Percentiles rank a stretch among this genome's conserved stretches.
phyloP scores from a whole-genome alignment of 1,140 invertebrate genomes.

The Pantala flavescens region DNA sequence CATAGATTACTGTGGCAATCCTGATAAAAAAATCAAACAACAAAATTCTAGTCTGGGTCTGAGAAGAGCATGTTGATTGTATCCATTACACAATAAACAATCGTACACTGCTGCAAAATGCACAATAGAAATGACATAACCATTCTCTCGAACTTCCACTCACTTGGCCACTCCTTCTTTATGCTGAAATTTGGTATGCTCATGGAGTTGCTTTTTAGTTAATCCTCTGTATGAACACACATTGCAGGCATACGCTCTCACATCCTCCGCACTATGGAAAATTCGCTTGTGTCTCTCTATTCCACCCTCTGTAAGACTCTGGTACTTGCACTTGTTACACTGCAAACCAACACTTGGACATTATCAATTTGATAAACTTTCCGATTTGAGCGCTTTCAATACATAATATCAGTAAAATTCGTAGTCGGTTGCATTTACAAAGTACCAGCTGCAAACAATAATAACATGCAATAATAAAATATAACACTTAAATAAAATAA shows the following conservation, averaged over 20 bases:
- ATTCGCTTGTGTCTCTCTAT: not conserved
- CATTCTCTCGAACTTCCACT: not conserved
- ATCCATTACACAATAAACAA: too few species aligned
- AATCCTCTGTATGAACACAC: not conserved
- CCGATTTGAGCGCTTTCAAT: not conserved
- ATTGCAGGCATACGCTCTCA: not conserved
- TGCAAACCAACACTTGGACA: slow-evolving; percentile 1
- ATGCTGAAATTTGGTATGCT: not conserved
- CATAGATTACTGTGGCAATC: too few species aligned
- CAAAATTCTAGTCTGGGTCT: too few species aligned
- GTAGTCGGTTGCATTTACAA: not conserved
- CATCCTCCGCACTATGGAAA: not conserved
- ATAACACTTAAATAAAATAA: not conserved
- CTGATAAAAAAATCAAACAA: too few species aligned
- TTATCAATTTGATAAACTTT: not conserved
- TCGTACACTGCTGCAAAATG: too few species aligned
- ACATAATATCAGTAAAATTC: not conserved
- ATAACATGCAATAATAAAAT: not conserved
- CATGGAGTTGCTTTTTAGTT: slow-evolving; percentile 2
- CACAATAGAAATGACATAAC: not conserved
- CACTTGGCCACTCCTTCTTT: slow-evolving; percentile 4
- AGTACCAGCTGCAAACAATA: not conserved
- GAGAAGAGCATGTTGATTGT: too few species aligned
- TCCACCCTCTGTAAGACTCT: not conserved
- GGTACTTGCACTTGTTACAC: slow-evolving; percentile 1